These are phyloP conservation scores for Molanna angustata DNA, from an alignment of 2,888 invertebrate genomes.

Conservation along the genomic window DNA sequence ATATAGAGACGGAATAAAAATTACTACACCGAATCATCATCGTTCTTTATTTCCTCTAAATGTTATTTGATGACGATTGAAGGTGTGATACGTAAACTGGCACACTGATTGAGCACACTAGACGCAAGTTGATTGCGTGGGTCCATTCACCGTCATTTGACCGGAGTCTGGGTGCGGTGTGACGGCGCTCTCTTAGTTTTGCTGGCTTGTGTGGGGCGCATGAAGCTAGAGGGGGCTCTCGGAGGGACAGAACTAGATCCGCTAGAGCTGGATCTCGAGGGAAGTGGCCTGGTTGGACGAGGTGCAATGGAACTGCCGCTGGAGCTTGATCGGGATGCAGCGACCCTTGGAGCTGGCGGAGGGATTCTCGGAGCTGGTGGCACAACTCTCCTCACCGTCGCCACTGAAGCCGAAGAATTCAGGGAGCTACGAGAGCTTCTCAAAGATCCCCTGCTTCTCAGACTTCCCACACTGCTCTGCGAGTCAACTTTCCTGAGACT, in stretches of 20 bases:
- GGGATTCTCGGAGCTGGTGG: slow-evolving; percentile 51
- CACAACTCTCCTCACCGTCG: slow-evolving; percentile 67
- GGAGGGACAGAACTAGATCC: slow-evolving; percentile 51
- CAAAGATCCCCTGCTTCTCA: slow-evolving; percentile 62
- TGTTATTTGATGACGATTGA: too few relatives aligned
- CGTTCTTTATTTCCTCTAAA: too few relatives aligned
- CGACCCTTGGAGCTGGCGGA: slow-evolving; percentile 46
- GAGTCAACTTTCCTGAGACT: slow-evolving; percentile 35
- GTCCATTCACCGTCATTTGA: slow-evolving; percentile 13
- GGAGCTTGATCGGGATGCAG: slow-evolving; percentile 37
- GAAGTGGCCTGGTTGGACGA: slow-evolving; percentile 34
- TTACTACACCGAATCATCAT: too few relatives aligned
- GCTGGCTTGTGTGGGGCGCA: slow-evolving; percentile 86
- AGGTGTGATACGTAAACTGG: too few relatives aligned
- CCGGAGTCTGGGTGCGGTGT: slow-evolving; percentile 15
- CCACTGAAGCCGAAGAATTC: slow-evolving; percentile 76
- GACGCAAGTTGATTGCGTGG: too few relatives aligned
- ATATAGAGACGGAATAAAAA: too few relatives aligned
- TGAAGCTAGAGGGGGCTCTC: slow-evolving; percentile 62
- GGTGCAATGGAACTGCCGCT: slow-evolving; percentile 33
- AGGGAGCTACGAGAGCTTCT: slow-evolving; percentile 81
- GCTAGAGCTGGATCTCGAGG: slow-evolving; percentile 53
- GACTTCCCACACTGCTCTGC: slow-evolving; percentile 31
- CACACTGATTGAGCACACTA: too few relatives aligned
- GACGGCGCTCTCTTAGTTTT: slow-evolving; percentile 25